Percentiles rank a stretch among this genome's conserved stretches.
Evolutionary conservation across 2,113 vertebrate genomes (phyloP).

Genomic region (Phrynosoma blainvillii): DNA sequence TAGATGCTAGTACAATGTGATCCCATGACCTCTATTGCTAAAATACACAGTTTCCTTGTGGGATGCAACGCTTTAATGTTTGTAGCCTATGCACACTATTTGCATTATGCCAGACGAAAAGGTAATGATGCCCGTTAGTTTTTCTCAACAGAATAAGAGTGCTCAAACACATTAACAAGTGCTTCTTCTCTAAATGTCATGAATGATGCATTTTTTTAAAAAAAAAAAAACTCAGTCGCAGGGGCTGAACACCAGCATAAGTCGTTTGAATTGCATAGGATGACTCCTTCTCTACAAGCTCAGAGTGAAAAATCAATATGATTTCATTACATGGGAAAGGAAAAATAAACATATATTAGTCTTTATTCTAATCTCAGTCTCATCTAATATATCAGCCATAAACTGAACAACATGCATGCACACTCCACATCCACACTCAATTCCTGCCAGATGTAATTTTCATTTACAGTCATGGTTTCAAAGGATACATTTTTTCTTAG

Average conservation of each 20-base stretch:
- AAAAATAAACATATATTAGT: slow-evolving; percentile 5
- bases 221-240: neutral
- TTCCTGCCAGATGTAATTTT: neutral
- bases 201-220: neutral
- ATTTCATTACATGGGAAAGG: neutral
- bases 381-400: slow-evolving; percentile 1
- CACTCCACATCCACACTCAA: neutral
- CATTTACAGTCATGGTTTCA: neutral
- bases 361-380: neutral
- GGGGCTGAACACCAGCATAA: neutral
- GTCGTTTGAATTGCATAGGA: neutral
- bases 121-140: slow-evolving; percentile 38
- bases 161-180: slow-evolving; percentile 21
- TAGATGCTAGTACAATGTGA: slow-evolving; percentile 43
- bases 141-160: slow-evolving; percentile 45
- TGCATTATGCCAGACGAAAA: slow-evolving; percentile 48
- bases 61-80: slow-evolving; percentile 39
- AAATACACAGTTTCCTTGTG: slow-evolving; percentile 32
- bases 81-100: slow-evolving; percentile 1
- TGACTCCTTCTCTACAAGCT: neutral
- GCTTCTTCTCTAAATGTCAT: neutral
- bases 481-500: neutral
- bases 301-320: neutral
- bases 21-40: neutral
- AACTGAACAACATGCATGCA: neutral